Evolutionary conservation across 2,113 vertebrate species (phyloP).

Genomic region (Harpagus bidentatus): DNA sequence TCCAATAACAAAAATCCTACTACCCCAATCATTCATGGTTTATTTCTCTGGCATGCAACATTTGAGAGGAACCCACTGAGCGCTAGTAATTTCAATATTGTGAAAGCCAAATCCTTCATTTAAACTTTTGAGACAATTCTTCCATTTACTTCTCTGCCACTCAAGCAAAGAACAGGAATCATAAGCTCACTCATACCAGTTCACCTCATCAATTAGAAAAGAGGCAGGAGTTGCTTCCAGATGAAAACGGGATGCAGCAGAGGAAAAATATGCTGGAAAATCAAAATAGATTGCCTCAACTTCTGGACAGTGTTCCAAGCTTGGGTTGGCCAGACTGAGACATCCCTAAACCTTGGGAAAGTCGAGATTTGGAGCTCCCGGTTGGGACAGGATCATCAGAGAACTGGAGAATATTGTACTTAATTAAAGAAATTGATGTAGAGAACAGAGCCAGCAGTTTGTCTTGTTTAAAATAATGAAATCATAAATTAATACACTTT

Average conservation of each 20-base stretch:
- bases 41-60: slow-evolving; percentile 23
- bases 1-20: slow-evolving; percentile 20
- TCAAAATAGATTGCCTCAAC: background rate
- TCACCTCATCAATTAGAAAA: slow-evolving; percentile 49
- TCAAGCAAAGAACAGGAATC: slow-evolving; percentile 40
- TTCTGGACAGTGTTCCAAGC: background rate
- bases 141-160: slow-evolving; percentile 46
- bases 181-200: slow-evolving; percentile 22
- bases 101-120: slow-evolving; percentile 2
- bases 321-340: background rate
- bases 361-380: background rate
- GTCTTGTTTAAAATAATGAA: slow-evolving; percentile 9
- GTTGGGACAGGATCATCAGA: background rate
- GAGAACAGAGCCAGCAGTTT: background rate
- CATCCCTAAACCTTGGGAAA: background rate
- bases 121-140: slow-evolving; percentile 46
- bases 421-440: background rate
- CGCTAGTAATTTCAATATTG: background rate
- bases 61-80: slow-evolving; percentile 9
- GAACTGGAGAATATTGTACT: background rate
- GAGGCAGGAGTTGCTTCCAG: slow-evolving; percentile 24
- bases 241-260: slow-evolving; percentile 27
- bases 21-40: background rate
- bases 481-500: background rate
- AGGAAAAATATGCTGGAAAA: slow-evolving; percentile 31